Conservation (phyloP, 2,888 invertebrate species). For the Leptopilina syphax region DNA sequence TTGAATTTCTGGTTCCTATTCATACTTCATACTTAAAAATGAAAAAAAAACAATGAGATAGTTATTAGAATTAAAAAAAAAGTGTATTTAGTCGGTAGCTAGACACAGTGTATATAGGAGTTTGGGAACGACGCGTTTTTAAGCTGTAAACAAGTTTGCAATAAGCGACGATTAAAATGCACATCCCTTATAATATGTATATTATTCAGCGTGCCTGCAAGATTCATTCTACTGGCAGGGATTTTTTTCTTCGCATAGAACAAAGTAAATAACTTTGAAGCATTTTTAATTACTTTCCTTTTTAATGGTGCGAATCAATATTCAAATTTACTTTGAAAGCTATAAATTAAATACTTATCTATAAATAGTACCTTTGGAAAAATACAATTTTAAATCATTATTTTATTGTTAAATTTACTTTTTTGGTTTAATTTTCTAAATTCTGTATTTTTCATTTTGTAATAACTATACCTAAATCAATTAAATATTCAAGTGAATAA, state of each 20-base stretch:
- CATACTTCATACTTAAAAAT: background rate
- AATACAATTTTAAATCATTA: too few relatives aligned
- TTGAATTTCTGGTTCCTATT: background rate
- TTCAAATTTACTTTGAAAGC: too few relatives aligned
- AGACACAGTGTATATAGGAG: background rate
- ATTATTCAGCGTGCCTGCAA: conserved; percentile 32
- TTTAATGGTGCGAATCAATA: background rate
- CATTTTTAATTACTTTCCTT: background rate
- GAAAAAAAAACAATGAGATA: background rate
- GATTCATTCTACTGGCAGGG: conserved; percentile 31
- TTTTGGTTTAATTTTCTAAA: too few relatives aligned
- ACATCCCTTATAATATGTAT: conserved; percentile 8
- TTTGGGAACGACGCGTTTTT: conserved; percentile 44
- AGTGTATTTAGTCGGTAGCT: conserved; percentile 2
- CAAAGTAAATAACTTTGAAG: conserved; percentile 9
- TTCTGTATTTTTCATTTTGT: too few relatives aligned
- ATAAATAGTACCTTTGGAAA: too few relatives aligned
- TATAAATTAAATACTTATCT: too few relatives aligned
- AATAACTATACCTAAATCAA: too few relatives aligned
- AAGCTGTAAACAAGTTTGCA: conserved; percentile 58
- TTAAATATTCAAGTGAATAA: too few relatives aligned
- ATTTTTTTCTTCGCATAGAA: background rate
- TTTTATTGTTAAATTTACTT: too few relatives aligned
- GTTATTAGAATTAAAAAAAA: background rate
- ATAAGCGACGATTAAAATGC: conserved; percentile 58